Evolutionary conservation across 2,797 vertebrate genomes (phyloP).

Genomic region (Epinephelus awoara): DNA sequence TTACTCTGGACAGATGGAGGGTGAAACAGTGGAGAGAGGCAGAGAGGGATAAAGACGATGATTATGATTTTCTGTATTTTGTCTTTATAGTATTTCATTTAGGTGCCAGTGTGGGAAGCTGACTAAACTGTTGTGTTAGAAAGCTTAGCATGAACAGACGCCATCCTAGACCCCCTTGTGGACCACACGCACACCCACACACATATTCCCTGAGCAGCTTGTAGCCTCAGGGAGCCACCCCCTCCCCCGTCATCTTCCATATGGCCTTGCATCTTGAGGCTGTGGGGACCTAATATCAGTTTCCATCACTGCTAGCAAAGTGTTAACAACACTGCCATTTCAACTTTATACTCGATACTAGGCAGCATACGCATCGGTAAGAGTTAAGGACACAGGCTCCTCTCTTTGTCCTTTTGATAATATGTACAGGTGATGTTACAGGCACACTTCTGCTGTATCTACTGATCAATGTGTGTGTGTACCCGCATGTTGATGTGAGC

Average conservation of each 20-base stretch:
- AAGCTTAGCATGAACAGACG: constrained; percentile 43
- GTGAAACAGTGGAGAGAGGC: constrained; percentile 1
- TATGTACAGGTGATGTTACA: neutral
- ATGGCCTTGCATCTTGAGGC: constrained; percentile 73
- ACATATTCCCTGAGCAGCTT: constrained; percentile 71
- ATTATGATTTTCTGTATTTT: neutral
- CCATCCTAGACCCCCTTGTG: constrained; percentile 5
- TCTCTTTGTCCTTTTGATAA: neutral
- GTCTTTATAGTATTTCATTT: neutral
- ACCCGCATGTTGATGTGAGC: constrained; percentile 94
- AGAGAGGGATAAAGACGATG: neutral
- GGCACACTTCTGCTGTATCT: neutral
- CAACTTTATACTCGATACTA: neutral
- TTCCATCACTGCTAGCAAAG: constrained; percentile 68
- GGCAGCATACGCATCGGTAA: neutral
- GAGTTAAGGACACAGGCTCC: neutral
- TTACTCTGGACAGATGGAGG: constrained; percentile 90
- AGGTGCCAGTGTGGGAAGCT: neutral
- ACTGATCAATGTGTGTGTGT: neutral
- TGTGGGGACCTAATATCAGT: constrained; percentile 58
- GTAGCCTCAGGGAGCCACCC: constrained; percentile 66
- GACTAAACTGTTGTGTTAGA: constrained; percentile 19
- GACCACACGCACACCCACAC: constrained; percentile 47
- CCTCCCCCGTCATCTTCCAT: constrained; percentile 62
- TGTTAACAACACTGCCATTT: constrained; percentile 54